Base-by-base conservation (phyloP, 1,140 invertebrate species). In the Hermetia illucens region DNA sequence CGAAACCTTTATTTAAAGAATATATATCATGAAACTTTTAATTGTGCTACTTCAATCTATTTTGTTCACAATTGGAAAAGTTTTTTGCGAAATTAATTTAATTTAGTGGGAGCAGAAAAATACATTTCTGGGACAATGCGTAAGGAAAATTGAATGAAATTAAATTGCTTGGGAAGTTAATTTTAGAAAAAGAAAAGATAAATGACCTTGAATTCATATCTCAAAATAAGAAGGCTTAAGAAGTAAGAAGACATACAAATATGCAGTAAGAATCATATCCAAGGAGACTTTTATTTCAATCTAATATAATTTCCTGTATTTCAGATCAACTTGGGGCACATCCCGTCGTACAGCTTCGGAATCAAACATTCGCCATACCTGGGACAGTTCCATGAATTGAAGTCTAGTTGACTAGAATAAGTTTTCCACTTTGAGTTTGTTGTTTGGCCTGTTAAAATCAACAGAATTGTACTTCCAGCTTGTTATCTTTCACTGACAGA, bases 291-390 rank as follows among this genome's bases (percentile, higher is more conserved):
- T n/a, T n/a, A 25, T 25, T 8, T 25, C 20, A 18, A 10, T 13
- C 19, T 12, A 8, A n/a, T 25, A 21, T 19, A 3, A 27, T 43
- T 43, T 20, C 34, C 30, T 40, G 24, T 45, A 47, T 46, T 52
- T 61, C 45, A 76, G 72, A 62, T 72, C 24, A 51, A 65, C 41
- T 48, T 75, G 34, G 69, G 72, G 35, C 59, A 66, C 43, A 60
- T 68, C 40, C 77, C 79, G 34, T 68, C 74, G 18, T 79, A 77
- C 50, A 79, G 75, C 41, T 92, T 93, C 60, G 88, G 88, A 32
- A 89, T 92, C 44, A 81, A 79, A 51, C 88, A 92, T 58, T 88
- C 84, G 2, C 78, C 74, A 24, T 82, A 85, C 49, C 68, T 81
- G 41, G 79, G 80, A 34, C 74, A 78, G 42, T 62, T 79, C 34